Base-by-base conservation (phyloP, 2,888 invertebrate genomes). In the Agrenia bidenticulata region DNA sequence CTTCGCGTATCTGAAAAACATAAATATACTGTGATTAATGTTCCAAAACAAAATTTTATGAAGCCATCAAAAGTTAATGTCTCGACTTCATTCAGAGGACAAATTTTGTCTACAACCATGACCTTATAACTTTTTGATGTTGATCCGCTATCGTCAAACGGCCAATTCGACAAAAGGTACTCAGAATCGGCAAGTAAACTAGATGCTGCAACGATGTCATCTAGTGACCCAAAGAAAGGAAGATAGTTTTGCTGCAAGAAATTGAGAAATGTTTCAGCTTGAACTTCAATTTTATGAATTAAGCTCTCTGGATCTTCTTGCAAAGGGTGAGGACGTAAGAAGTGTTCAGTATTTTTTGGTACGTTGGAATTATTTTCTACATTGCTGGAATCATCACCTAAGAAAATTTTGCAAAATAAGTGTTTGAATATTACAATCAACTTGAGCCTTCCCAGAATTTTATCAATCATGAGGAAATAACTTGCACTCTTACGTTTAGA, bases 131-230 rank as follows among this genome's bases (percentile, higher is more conserved):
- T 19, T 32, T 45, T 64, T n/a, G 23, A 26, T 11, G 55, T 65
- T 15, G 23, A 27, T 19, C 64, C 68, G 21, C 61, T 60, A 27
- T 66, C 70, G 39, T 73, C 73, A 62, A 69, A 71, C 11, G 57
- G 63, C 75, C 75, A 75, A 5, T 53, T 57, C 9, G 66, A 69
- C 1, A 73, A 24, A 9, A 92, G 82, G 45, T 82, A 81, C 77
- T 92, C 90, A 0, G 89, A 85, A 62, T 86, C 81, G 77, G 91
- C 90, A 42, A 94, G 80, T 62, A 85, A 84, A 59, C 88, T 84
- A 0, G 86, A 81, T 1, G 89, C 88, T 61, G 80, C 79, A 23
- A 82, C 81, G 0, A 84, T 81, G 74, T 88, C 85, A 39, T 87
- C 85, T 21, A 90, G 83, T 62, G 83, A 82, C 0, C 85, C 83